A percentile compares a stretch with the other conserved stretches of the same genome.
These are phyloP conservation scores for Ginglymostoma cirratum DNA, from an alignment of 2,113 vertebrate genomes.

Conservation along the genomic window DNA sequence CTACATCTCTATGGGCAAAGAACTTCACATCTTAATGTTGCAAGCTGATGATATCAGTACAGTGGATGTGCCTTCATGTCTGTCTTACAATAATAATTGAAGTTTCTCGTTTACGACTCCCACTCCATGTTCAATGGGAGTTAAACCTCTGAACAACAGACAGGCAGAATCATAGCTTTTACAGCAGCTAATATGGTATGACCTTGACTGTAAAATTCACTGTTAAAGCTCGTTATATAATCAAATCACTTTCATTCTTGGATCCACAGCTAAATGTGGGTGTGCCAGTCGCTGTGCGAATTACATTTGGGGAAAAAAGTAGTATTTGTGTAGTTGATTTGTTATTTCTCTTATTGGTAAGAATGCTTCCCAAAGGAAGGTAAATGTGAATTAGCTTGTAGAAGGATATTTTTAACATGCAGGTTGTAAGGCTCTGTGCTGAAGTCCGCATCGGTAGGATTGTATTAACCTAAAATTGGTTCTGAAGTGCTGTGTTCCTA, in stretches of 20 bases:
- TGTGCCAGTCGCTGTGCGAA: not conserved
- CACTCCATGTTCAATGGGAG: not conserved
- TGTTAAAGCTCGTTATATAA: not conserved
- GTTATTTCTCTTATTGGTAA: not conserved
- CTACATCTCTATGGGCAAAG: no score
- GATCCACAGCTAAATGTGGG: not conserved
- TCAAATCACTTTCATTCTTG: not conserved
- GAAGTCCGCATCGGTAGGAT: not conserved
- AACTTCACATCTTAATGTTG: no score
- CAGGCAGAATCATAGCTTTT: not conserved
- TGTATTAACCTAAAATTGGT: not conserved
- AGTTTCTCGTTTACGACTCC: not conserved
- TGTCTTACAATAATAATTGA: not conserved
- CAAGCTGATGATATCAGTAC: no score
- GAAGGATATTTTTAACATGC: not conserved
- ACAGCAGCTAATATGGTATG: not conserved
- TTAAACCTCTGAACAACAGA: not conserved
- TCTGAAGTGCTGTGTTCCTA: not conserved
- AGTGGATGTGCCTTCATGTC: not conserved
- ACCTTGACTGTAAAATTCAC: not conserved
- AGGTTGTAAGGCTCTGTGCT: not conserved
- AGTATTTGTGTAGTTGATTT: not conserved
- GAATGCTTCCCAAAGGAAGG: not conserved
- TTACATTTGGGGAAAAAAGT: not conserved
- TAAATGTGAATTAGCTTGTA: not conserved